Percentiles rank a stretch among this genome's conserved stretches.
Conservation (phyloP, 2,888 invertebrate species). For the Acleris literana region DNA sequence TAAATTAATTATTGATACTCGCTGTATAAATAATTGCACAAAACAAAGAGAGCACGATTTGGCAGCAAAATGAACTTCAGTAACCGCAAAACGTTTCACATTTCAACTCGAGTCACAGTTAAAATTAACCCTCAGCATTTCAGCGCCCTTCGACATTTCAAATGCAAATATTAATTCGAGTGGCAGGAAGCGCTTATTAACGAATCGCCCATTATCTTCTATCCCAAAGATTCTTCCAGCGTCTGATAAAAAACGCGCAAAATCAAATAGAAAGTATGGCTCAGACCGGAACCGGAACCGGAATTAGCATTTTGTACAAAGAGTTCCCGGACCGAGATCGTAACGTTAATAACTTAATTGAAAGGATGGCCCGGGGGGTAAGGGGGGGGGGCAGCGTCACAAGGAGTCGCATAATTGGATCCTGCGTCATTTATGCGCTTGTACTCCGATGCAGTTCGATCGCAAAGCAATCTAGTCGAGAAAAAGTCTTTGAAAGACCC, state of each 20-base stretch:
- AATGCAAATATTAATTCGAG: slow-evolving; percentile 19
- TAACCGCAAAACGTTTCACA: not conserved
- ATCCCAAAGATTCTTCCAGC: slow-evolving; percentile 33
- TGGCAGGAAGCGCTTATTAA: slow-evolving; percentile 14
- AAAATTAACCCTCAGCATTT: not conserved
- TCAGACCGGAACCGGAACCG: slow-evolving; percentile 37
- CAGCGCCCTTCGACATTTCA: slow-evolving; percentile 7
- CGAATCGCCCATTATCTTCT: slow-evolving; percentile 7
- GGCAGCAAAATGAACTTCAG: not conserved
- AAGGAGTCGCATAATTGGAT: slow-evolving; percentile 33
- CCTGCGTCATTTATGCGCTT: slow-evolving; percentile 27
- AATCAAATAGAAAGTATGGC: slow-evolving; percentile 45
- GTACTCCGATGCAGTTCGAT: slow-evolving; percentile 29
- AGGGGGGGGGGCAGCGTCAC: slow-evolving; percentile 6
- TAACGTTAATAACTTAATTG: slow-evolving; percentile 50
- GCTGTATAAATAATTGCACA: too few relatives aligned
- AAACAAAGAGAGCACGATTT: not conserved
- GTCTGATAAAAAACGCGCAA: slow-evolving; percentile 45
- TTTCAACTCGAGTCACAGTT: not conserved
- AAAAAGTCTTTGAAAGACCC: not conserved
- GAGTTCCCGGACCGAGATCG: slow-evolving; percentile 40
- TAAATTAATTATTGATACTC: too few relatives aligned
- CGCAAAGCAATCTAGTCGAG: not conserved
- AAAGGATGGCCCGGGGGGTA: slow-evolving; percentile 37
- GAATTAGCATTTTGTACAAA: slow-evolving; percentile 52